Evolutionary conservation across 2,888 invertebrate genomes (phyloP), one percentile per base, ranked within the genome.

Genomic region (Mythimna vitellina): DNA sequence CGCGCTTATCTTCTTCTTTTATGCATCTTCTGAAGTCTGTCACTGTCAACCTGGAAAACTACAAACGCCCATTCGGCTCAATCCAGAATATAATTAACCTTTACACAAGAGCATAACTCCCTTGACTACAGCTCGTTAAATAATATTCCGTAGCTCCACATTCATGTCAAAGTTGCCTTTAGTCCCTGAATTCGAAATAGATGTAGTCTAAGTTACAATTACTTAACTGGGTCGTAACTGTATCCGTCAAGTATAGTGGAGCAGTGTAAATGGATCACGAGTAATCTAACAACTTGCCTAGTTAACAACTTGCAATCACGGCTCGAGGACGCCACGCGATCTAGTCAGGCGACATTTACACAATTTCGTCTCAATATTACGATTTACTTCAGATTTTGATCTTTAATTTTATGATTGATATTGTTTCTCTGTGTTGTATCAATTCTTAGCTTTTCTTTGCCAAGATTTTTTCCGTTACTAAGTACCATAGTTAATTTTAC

Each of bases 231-330:
- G 82, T 84, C 78, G 78, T 82, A 84, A 84, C 80, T 76, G 75
- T 78, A 87, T 83, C 84, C 74, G 78, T 80, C 83, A 79, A 84
- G 81, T 83, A 78, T 76, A 83, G 75, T 87, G 70, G 83, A 84
- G 80, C 79, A 81, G 70, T 76, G 83, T 85, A 82, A 88, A 86
- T 80, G 76, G 82, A 83, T 80, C 83, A 84, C 78, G 77, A 84
- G 84, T 83, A 86, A 88, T 82, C 79, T 79, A 85, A 86, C 76
- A 79, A 86, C 76, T 83, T 81, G 78, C 83, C 82, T 85, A 84
- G 88, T 88, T 89, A 88, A 85, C 85, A 84, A 88, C 83, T 87
- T 76, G 83, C 83, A 87, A 89, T 88, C 83, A 82, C 68, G 60
- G 64, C 70, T 75, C 66, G 81, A 83, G 82, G 82, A 82, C 78